These are phyloP conservation scores for Urocyon cinereoargenteus DNA, from an alignment of 2,797 vertebrate genomes.

Conservation along the genomic window DNA sequence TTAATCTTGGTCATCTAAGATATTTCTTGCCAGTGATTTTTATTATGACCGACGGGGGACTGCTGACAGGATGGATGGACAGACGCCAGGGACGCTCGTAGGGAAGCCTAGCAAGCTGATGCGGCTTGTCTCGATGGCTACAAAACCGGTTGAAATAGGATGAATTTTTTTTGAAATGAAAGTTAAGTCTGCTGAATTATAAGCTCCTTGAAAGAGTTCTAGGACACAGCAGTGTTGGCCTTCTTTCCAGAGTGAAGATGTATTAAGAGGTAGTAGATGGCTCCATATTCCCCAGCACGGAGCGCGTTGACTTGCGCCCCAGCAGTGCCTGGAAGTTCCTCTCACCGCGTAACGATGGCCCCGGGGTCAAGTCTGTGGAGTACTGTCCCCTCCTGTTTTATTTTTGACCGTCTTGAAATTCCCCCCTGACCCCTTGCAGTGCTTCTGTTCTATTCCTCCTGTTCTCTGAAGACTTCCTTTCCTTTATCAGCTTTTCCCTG, in stretches of 20 bases:
- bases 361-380: not conserved
- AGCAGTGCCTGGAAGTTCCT: not conserved
- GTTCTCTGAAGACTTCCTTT: not conserved
- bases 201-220: not conserved
- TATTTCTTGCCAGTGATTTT: constrained; percentile 38
- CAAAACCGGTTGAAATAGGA: not conserved
- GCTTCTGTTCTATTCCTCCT: not conserved
- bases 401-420: constrained; percentile 16
- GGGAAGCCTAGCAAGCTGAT: not conserved
- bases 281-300: not conserved
- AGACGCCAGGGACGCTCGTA: constrained; percentile 15
- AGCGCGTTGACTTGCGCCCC: not conserved
- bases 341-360: not conserved
- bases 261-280: not conserved
- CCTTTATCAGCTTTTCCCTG: not conserved
- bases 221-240: not conserved
- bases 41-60: not conserved
- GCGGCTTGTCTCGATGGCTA: not conserved
- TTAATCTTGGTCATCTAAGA: not conserved
- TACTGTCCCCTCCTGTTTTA: not conserved
- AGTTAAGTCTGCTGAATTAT: not conserved
- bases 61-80: not conserved
- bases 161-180: constrained; percentile 14
- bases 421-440: not conserved
- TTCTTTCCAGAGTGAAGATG: not conserved